phyloP scores from a whole-genome alignment of 2,113 vertebrate genomes.

The Aplodontia rufa region DNA sequence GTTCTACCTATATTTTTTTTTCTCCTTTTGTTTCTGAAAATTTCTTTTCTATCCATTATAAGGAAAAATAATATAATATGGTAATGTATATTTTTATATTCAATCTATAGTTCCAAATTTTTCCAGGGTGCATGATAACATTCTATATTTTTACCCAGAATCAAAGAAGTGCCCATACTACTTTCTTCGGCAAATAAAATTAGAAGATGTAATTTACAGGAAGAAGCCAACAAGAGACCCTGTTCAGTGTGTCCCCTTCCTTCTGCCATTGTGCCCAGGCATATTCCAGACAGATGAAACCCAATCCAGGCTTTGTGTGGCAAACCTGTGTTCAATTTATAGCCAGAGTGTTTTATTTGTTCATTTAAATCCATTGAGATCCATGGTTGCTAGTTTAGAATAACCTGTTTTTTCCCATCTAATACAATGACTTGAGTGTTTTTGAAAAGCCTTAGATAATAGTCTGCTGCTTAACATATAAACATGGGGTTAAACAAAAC shows the following conservation, averaged over 20 bases:
- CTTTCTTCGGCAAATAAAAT: constrained; percentile 15
- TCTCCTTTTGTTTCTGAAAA: neutral
- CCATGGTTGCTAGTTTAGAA: neutral
- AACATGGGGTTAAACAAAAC: neutral
- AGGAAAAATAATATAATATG: neutral
- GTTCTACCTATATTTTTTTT: neutral
- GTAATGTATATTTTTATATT: neutral
- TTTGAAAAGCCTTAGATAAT: neutral
- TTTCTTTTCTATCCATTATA: neutral
- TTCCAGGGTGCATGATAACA: neutral
- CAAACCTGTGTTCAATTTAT: neutral
- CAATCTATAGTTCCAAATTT: neutral
- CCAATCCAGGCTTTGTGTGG: neutral
- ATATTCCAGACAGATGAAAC: neutral
- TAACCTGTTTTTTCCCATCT: neutral
- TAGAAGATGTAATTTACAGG: neutral
- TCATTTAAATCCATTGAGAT: neutral
- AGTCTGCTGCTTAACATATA: neutral
- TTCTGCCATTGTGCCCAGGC: neutral
- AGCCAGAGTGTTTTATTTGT: neutral
- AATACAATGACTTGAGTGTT: neutral
- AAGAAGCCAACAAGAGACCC: neutral
- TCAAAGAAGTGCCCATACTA: neutral
- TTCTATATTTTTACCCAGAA: neutral
- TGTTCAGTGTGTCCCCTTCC: neutral